These are phyloP conservation scores for Aulostomus chinensis DNA, from an alignment of 2,797 vertebrate species.

Conservation along the genomic window DNA sequence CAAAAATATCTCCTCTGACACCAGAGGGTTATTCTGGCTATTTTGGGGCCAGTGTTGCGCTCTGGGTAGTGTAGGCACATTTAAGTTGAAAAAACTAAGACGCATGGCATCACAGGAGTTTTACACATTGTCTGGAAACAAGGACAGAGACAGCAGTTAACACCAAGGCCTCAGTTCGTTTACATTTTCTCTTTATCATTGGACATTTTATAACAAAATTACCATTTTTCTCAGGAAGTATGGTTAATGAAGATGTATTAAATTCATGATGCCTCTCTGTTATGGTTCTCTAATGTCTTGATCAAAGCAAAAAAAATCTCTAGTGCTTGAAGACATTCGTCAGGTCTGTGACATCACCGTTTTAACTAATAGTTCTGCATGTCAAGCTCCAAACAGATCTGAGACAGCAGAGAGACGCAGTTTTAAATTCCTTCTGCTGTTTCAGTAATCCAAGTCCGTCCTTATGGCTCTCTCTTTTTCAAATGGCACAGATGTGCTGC, in stretches of 20 bases:
- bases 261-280: constrained; percentile 26
- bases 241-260: constrained; percentile 63
- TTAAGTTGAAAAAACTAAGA: constrained; percentile 39
- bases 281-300: constrained; percentile 19
- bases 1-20: constrained; percentile 63
- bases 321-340: constrained; percentile 50
- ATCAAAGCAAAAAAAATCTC: constrained; percentile 46
- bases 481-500: constrained; percentile 21
- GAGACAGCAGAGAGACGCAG: constrained; percentile 7
- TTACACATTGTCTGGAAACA: constrained; percentile 47
- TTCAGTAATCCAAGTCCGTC: constrained; percentile 34
- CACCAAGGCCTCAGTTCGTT: constrained; percentile 64
- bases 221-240: constrained; percentile 38
- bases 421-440: too few species aligned
- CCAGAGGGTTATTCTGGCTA: constrained; percentile 58
- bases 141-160: constrained; percentile 62
- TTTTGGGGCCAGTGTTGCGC: constrained; percentile 68
- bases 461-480: constrained; percentile 51
- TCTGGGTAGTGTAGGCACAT: constrained; percentile 70
- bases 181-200: too few species aligned
- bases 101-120: constrained; percentile 44
- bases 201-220: constrained; percentile 61
- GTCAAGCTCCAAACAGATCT: constrained; percentile 23
- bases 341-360: too few species aligned
- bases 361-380: constrained; percentile 22